phyloP scores from a whole-genome alignment of 2,888 invertebrate species.

The Seira sanloemensis region DNA sequence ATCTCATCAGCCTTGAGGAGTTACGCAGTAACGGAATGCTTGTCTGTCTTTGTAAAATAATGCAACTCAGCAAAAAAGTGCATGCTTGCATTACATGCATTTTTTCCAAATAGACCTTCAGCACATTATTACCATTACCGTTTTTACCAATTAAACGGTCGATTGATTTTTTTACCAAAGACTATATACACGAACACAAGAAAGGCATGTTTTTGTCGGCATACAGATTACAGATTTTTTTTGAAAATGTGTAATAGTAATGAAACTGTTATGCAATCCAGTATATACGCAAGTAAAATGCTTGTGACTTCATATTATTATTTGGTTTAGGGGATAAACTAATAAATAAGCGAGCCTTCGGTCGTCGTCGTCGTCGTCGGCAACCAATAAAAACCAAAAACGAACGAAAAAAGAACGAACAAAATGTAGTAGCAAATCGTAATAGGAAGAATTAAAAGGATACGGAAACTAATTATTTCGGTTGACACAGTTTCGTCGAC shows the following conservation, averaged over 20 bases:
- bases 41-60: conserved; percentile 25
- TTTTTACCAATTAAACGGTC: conserved; percentile 48
- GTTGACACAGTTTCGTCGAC: background rate
- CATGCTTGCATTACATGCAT: conserved; percentile 40
- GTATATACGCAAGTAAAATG: background rate
- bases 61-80: conserved; percentile 34
- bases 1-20: conserved; percentile 62
- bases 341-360: too few species aligned
- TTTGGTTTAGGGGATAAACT: too few species aligned
- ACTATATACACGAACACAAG: background rate
- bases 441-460: background rate
- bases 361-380: too few species aligned
- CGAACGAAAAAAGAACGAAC: too few species aligned
- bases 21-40: conserved; percentile 28
- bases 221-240: background rate
- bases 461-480: background rate
- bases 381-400: too few species aligned
- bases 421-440: too few species aligned
- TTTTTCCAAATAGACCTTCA: conserved; percentile 6
- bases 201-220: conserved; percentile 4
- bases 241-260: background rate
- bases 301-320: too few species aligned
- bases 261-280: background rate
- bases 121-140: background rate
- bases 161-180: conserved; percentile 46